Base-by-base conservation (phyloP, 2,113 vertebrate species). In the Pelmatolapia mariae region DNA sequence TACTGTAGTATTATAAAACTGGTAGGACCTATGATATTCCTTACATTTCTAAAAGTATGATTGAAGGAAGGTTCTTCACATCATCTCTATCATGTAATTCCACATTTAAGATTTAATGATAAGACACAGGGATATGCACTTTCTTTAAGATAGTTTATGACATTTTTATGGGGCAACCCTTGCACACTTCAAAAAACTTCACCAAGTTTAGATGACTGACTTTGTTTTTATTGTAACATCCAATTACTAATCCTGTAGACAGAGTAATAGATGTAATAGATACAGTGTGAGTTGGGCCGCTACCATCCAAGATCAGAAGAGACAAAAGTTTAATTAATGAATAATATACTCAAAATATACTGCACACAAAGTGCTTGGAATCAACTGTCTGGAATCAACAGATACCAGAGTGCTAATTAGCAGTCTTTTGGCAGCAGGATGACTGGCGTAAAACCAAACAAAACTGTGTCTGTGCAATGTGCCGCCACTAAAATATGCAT, bases 361-460 rank as follows among this genome's bases (percentile, higher is more conserved):
- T 43, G 16, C 18, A 13, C 15, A 79, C 66, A 82, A 59, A 76
- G 7, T 19, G 16, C 12, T 16, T 59, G 26, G 68, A 73, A 45
- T 73, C 40, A 73, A 68, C 80, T 26, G 31, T 89, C 24, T 56
- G 22, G 63, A 87, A 83, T 81, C 31, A 66, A 47, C 31, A 56
- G 54, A 80, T 29, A 86, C 80, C 36, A 56, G 16, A 18, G 76
- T 52, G 83, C 83, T 86, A 91, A 92, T 91, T 89, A 92, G 81
- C 56, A 84, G 26, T 87, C 13, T 81, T 66, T 71, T 36, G 24
- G 79, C 84, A 87, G 61, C 24, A 29, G 71, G 24, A 47, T 47
- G 71, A 47, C 68, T 81, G 84, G 78, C 19, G 1, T 71, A 10
- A 82, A 47, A 88, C 66, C 66, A 88, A 83, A 78, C 18, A 26